Evolutionary conservation across 2,113 vertebrate species (phyloP).

Genomic region (Barnardius zonarius): DNA sequence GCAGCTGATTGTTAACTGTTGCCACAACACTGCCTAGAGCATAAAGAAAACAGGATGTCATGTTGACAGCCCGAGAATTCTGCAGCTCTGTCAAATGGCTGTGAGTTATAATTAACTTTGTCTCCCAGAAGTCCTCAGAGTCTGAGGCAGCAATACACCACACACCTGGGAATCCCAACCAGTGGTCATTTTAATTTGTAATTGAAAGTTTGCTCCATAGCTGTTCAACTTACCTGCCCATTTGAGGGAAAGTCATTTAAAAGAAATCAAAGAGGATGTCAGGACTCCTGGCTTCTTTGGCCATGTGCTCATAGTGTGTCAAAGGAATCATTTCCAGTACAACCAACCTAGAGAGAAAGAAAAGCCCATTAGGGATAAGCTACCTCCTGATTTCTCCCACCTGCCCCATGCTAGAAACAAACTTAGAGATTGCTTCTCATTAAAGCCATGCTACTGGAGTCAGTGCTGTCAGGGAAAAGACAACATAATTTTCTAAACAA

Average conservation of each 20-base stretch:
- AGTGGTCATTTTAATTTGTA: background rate
- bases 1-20: background rate
- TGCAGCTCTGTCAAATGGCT: background rate
- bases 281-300: background rate
- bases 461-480: background rate
- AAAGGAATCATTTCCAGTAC: background rate
- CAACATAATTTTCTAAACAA: background rate
- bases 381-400: background rate
- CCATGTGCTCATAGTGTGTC: rapidly evolving
- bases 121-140: background rate
- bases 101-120: background rate
- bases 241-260: background rate
- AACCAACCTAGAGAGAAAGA: background rate
- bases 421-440: background rate
- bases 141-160: background rate
- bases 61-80: background rate
- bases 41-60: background rate
- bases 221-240: background rate
- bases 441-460: background rate
- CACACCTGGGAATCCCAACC: background rate
- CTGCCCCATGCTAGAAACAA: background rate
- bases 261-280: background rate
- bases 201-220: background rate
- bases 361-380: background rate
- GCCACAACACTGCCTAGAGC: background rate